Conservation (phyloP, 2,113 vertebrate genomes). For the Myotis lucifugus region DNA sequence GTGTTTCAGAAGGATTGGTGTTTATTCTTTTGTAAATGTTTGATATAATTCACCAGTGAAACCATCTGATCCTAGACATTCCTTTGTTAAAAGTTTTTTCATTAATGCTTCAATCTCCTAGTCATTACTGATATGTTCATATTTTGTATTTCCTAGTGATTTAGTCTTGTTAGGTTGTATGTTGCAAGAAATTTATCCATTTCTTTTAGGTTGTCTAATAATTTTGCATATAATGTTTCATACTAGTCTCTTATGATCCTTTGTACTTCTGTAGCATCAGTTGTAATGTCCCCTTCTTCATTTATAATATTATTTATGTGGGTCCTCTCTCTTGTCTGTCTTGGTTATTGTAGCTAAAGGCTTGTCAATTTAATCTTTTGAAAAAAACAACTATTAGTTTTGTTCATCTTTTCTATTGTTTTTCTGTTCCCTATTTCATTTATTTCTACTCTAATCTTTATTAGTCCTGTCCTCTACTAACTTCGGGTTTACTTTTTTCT, state of each 20-base stretch:
- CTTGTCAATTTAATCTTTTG: neutral
- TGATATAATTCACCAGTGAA: neutral
- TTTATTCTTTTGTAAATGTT: neutral
- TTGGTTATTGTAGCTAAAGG: neutral
- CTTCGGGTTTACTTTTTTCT: neutral
- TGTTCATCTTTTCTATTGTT: neutral
- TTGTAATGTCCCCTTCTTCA: neutral
- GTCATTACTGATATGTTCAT: neutral
- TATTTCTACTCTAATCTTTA: neutral
- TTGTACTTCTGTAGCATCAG: neutral
- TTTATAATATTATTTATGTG: neutral
- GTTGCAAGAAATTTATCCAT: neutral
- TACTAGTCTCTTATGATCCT: neutral
- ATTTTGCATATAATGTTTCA: neutral
- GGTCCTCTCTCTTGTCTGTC: neutral
- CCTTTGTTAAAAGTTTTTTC: neutral
- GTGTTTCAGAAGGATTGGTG: neutral
- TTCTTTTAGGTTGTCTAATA: neutral
- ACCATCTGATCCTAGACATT: neutral
- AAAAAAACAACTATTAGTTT: neutral
- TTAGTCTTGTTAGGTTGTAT: neutral
- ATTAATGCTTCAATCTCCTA: neutral
- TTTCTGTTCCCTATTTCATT: neutral
- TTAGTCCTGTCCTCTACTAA: neutral
- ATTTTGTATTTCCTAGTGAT: neutral